Base-by-base conservation (phyloP, 2,113 vertebrate species). In the Podarcis cretensis region DNA sequence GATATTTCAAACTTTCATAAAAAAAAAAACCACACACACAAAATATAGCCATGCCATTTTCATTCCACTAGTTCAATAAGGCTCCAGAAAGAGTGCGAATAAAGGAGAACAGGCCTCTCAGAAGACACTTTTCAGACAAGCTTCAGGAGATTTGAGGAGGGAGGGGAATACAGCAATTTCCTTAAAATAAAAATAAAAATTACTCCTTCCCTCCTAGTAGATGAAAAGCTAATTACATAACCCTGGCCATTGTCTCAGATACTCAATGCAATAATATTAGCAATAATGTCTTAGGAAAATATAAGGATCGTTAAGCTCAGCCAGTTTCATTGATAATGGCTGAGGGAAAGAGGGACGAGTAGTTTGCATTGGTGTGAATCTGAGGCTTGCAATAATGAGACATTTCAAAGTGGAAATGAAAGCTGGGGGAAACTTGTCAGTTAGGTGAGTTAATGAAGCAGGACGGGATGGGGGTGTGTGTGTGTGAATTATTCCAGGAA, bases 391-490 rank as follows among this genome's bases (percentile, higher is more conserved):
- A 93, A 12, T 96, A 94, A 95, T 86, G 95, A 95, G 95, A 92
- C 81, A 90, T 96, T 96, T 95, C 94, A 95, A 95, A 95, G 92
- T 69, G 82, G 93, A 94, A 96, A 95, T 89, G 91, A 95, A 96
- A 95, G 90, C 90, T 81, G 82, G 90, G 85, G 92, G 95, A 94
- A 94, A 90, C 84, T 94, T 95, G 93, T 93, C 95, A 93, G 87
- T 95, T 94, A 93, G 89, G 87, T 91, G 89, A 95, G 81, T 83
- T 91, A 95, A 96, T 92, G 93, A 95, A 95, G 94, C 89, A 91
- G 92, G 68, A 90, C 14, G 89, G 87, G 32, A 25, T 93, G 93
- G 84, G n/a, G 84, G n/a, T 16, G 32, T 2, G 48, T 54, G 2
- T 2, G 37, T 89, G 91, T 92, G 92, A 95, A 95, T 94, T 92